Evolutionary conservation across 2,797 vertebrate species (phyloP).

Genomic region (Peromyscus melanophrys): DNA sequence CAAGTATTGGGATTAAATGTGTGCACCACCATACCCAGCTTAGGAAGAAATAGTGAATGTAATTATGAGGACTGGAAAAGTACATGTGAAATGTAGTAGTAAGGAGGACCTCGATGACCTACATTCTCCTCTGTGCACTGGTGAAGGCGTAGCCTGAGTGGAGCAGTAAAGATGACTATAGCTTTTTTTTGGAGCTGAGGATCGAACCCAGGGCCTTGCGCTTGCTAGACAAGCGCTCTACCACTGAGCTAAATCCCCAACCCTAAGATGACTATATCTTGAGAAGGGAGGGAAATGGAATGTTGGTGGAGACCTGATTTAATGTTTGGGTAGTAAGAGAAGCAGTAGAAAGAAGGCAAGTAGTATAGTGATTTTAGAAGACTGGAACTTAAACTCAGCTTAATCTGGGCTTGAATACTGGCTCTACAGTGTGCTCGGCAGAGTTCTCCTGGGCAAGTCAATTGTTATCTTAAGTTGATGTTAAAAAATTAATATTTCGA

Average conservation of each 20-base stretch:
- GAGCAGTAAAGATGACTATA: neutral
- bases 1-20: neutral
- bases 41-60: neutral
- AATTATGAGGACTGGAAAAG: neutral
- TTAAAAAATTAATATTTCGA: constrained; percentile 17
- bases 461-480: neutral
- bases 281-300: neutral
- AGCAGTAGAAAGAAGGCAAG: neutral
- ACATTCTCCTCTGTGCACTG: neutral
- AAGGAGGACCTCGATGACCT: neutral
- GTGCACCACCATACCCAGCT: neutral
- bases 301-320: neutral
- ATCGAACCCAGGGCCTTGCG: too few species aligned
- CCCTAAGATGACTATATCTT: neutral
- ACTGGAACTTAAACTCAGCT: neutral
- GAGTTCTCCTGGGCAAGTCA: constrained; percentile 45
- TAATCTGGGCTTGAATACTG: constrained; percentile 35
- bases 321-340: neutral
- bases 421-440: neutral
- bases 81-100: neutral
- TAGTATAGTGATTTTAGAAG: constrained; percentile 48
- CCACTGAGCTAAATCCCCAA: too few species aligned
- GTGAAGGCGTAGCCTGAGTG: neutral
- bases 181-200: neutral
- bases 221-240: too few species aligned